phyloP scores from a whole-genome alignment of 1,140 invertebrate genomes.

The Prorops nasuta region DNA sequence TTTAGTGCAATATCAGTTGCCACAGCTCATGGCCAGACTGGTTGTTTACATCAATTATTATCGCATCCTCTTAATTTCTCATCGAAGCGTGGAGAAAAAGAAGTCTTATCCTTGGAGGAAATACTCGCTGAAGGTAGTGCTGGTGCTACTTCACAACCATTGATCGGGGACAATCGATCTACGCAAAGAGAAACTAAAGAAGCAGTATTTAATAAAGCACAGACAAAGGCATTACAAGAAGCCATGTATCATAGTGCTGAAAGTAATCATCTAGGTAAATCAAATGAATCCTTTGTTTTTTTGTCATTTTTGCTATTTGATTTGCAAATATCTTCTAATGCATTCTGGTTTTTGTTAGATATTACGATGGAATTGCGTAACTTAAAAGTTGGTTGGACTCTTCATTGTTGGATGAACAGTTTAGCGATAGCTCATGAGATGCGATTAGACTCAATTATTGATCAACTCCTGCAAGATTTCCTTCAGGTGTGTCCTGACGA shows the following conservation, averaged over 20 bases:
- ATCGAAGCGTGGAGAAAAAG: slow-evolving; percentile 64
- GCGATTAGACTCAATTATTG: slow-evolving; percentile 80
- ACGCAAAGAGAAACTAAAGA: slow-evolving; percentile 43
- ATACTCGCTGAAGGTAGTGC: slow-evolving; percentile 79
- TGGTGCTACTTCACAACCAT: slow-evolving; percentile 19
- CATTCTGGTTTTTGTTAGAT: slow-evolving; percentile 56
- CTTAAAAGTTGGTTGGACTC: slow-evolving; percentile 82
- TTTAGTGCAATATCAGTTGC: slow-evolving; percentile 80
- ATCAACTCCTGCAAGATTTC: slow-evolving; percentile 87
- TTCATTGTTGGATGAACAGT: slow-evolving; percentile 91
- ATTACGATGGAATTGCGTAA: slow-evolving; percentile 82
- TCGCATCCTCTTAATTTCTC: slow-evolving; percentile 69
- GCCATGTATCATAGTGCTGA: slow-evolving; percentile 91
- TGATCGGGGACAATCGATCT: background rate
- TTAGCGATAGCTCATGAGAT: slow-evolving; percentile 80
- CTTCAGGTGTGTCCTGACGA: slow-evolving; percentile 81
- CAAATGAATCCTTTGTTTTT: background rate
- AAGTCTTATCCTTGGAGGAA: slow-evolving; percentile 84
- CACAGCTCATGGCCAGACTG: slow-evolving; percentile 78
- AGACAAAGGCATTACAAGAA: slow-evolving; percentile 82
- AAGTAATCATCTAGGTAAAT: slow-evolving; percentile 78
- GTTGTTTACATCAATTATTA: slow-evolving; percentile 74
- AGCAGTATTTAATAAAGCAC: slow-evolving; percentile 74
- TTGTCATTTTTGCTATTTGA: background rate
- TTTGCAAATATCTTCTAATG: background rate